Percentiles rank a stretch among this genome's conserved stretches.
Evolutionary conservation across 1,140 invertebrate genomes (phyloP).

Genomic region (Oreohelix idahoensis): DNA sequence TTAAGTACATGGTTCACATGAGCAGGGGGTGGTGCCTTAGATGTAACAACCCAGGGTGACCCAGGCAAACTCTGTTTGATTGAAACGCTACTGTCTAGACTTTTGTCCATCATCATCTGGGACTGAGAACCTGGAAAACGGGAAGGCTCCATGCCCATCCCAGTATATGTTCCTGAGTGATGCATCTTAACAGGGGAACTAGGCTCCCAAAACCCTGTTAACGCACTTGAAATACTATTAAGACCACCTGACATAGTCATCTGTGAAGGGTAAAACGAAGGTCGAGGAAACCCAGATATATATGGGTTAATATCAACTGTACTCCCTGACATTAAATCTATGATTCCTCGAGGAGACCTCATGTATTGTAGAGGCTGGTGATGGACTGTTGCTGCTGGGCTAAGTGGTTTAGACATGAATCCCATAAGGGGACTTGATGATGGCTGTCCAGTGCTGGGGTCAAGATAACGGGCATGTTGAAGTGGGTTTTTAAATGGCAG

Average conservation of each 20-base stretch:
- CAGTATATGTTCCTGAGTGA: neutral
- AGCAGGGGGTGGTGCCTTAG: conserved; percentile 31
- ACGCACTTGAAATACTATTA: neutral
- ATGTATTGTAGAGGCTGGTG: neutral
- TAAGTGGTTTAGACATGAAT: neutral
- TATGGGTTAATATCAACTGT: conserved; percentile 16
- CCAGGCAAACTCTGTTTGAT: neutral
- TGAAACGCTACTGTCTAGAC: neutral
- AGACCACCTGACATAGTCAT: neutral
- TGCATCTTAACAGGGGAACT: neutral
- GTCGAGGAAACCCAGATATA: conserved; percentile 4
- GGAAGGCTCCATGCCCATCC: neutral
- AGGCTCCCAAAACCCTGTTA: conserved; percentile 2
- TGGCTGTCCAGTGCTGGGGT: conserved; percentile 27
- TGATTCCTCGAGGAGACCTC: neutral
- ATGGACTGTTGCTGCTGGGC: neutral
- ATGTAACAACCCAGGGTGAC: neutral
- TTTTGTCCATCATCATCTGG: neutral
- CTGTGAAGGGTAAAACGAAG: conserved; percentile 11
- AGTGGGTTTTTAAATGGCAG: conserved; percentile 68
- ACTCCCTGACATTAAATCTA: conserved; percentile 6
- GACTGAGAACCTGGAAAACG: neutral
- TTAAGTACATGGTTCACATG: neutral
- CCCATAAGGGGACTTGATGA: conserved; percentile 1
- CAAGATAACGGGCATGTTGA: conserved; percentile 66